Conservation (phyloP, 2,797 vertebrate species). For the Notamacropus eugenii region DNA sequence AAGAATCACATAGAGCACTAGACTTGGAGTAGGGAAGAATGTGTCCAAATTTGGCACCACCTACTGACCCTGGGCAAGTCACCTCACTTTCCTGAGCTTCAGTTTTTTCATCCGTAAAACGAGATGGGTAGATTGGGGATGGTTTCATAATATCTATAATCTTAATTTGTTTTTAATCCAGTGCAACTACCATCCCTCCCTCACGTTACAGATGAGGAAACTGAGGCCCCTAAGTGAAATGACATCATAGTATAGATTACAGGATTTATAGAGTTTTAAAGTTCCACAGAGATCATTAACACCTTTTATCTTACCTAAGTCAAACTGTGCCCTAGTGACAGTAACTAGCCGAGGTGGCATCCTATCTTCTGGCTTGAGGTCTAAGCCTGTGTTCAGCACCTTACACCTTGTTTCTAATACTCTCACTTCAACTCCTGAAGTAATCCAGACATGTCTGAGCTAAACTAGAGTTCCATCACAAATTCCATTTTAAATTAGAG, state of each 20-base stretch:
- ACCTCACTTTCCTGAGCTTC: not conserved
- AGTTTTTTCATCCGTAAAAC: not conserved
- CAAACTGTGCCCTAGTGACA: not conserved
- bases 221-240: not conserved
- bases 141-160: not conserved
- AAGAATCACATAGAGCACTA: not conserved
- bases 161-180: not conserved
- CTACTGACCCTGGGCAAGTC: not conserved
- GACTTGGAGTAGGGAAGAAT: not conserved
- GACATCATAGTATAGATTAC: not conserved
- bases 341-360: not conserved
- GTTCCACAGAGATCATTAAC: not conserved
- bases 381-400: not conserved
- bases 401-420: not conserved
- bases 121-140: not conserved
- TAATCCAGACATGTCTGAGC: slow-evolving; percentile 8
- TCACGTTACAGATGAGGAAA: not conserved
- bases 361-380: slow-evolving; percentile 5
- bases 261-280: not conserved
- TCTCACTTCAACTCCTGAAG: slow-evolving; percentile 18
- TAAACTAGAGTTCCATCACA: not conserved
- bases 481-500: not conserved
- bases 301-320: not conserved
- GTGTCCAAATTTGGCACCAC: not conserved
- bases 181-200: not conserved